Conservation (phyloP, 2,888 invertebrate genomes). For the Orthosia incerta region DNA sequence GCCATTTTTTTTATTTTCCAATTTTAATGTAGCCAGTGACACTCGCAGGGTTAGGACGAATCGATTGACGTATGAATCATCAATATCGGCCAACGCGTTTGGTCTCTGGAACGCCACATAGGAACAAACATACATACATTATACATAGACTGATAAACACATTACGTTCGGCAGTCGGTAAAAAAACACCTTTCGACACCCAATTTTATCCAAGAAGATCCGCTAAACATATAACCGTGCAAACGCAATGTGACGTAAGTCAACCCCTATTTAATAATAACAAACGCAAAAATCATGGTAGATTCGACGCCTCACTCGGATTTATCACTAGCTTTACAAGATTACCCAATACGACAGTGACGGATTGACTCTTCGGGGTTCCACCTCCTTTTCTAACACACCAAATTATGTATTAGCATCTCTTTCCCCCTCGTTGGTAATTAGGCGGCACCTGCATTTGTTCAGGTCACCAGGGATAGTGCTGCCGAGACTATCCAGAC, state of each 20-base stretch:
- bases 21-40: too few relatives aligned
- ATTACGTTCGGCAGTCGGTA: too few relatives aligned
- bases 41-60: too few relatives aligned
- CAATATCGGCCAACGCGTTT: too few relatives aligned
- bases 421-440: slow-evolving; percentile 78
- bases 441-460: slow-evolving; percentile 89
- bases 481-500: slow-evolving; percentile 84
- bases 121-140: too few relatives aligned
- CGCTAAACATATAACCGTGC: slow-evolving; percentile 37
- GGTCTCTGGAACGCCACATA: too few relatives aligned
- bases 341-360: slow-evolving; percentile 89
- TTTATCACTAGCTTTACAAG: slow-evolving; percentile 88
- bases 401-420: slow-evolving; percentile 64
- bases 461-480: slow-evolving; percentile 85
- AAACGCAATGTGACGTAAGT: slow-evolving; percentile 73
- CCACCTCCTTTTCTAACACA: slow-evolving; percentile 72
- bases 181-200: background rate
- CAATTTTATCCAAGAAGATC: slow-evolving; percentile 18
- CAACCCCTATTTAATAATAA: slow-evolving; percentile 80
- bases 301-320: slow-evolving; percentile 79
- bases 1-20: too few relatives aligned
- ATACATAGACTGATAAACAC: too few relatives aligned
- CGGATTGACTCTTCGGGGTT: slow-evolving; percentile 83
- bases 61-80: too few relatives aligned
- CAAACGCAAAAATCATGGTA: slow-evolving; percentile 83